phyloP scores from a whole-genome alignment of 30 jellyfish, hydroid and myxozoan species.

The Morbakka virulenta region DNA sequence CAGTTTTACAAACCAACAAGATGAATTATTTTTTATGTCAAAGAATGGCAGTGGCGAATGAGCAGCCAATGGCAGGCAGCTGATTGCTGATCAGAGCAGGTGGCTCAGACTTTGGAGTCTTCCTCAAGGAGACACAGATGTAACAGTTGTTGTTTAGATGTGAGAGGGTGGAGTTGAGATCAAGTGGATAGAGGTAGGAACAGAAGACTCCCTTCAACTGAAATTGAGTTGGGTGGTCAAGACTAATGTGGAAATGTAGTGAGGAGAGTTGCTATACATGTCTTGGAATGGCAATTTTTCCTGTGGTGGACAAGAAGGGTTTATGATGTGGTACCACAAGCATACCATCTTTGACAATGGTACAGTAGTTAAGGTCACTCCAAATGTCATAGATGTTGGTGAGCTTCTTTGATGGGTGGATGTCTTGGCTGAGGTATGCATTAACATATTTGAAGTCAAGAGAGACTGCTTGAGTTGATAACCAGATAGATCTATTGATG shows the following conservation, averaged over 20 bases:
- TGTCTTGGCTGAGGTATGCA: background rate
- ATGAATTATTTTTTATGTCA: conserved; percentile 3
- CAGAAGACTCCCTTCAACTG: conserved; percentile 18
- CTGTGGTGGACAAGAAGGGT: background rate
- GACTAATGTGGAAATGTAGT: conserved; percentile 44
- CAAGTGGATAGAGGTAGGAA: conserved; percentile 33
- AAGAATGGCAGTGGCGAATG: conserved; percentile 3
- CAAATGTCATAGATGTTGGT: background rate
- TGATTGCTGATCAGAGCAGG: background rate
- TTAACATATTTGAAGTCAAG: background rate
- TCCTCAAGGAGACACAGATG: background rate
- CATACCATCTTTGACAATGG: background rate
- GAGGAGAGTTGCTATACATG: conserved; percentile 10
- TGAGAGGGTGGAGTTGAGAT: conserved; percentile 2
- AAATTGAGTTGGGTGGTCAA: conserved; percentile 23
- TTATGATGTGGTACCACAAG: background rate
- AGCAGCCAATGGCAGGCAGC: conserved; percentile 22
- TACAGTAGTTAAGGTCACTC: background rate
- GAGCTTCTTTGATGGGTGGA: too few relatives aligned
- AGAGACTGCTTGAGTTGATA: background rate
- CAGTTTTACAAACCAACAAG: too few relatives aligned
- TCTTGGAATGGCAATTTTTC: conserved; percentile 32
- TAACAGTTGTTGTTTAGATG: conserved; percentile 4
- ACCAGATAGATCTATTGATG: too few relatives aligned
- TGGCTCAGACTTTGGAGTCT: too few relatives aligned